Evolutionary conservation across 2,113 vertebrate species (phyloP), one percentile per base, ranked within the genome.

Genomic region (Burhinus bistriatus): DNA sequence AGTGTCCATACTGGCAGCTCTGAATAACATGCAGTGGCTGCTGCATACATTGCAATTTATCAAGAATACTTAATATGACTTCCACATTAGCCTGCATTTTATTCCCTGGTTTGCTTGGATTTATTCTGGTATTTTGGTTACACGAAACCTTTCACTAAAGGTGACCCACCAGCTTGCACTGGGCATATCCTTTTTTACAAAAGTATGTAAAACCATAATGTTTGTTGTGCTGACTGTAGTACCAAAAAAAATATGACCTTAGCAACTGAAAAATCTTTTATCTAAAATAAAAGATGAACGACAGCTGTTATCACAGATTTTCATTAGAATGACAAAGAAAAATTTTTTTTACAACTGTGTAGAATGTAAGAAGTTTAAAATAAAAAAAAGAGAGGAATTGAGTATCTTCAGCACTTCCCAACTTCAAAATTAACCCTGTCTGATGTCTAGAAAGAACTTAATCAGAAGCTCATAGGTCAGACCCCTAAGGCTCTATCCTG

Each of bases 71-170:
- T 87, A 40, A 25, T 42, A 32, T 13, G 34, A 78, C 83, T 93
- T 82, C 69, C 38, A 21, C 57, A 36, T 57, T 49, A 93, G 55
- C 27, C 84, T 86, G 9, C 21, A 23, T 44, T 94, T 83, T 91
- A 85, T 83, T 86, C 82, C 92, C 85, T 89, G 42, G 36, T 66
- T 91, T 47, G 27, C 84, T 86, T 77, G 40, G 19, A 32, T 79
- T 97, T 88, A 75, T 90, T 92, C 75, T 75, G 68, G 27, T 72
- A 20, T 86, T 96, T 77, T 90, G 25, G 96, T 97, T 83, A 42
- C 71, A 83, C 61, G 40, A 89, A 88, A 69, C 16, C 40, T 97
- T 93, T 95, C 84, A 85, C 88, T 69, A 36, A 83, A 52, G 86
- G 38, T 97, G 70, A 76, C 86, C 59, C 88, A 78, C 58, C 83